Base-by-base conservation (phyloP, 1,140 invertebrate species). In the Drosophila trapezifrons region DNA sequence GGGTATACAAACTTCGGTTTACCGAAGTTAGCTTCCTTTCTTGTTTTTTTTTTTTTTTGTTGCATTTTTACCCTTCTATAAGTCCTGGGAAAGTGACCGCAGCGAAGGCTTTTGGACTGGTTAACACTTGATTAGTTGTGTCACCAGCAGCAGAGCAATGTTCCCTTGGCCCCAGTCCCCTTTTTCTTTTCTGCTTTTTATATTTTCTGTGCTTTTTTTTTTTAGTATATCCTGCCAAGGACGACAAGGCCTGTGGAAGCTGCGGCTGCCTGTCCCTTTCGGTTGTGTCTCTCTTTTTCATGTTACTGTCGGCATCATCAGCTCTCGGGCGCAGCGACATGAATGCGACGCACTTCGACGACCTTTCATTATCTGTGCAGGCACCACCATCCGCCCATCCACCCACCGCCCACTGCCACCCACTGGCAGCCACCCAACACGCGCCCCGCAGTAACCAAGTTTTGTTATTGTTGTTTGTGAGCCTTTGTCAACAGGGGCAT, bases 341-440 rank as follows among this genome's bases (percentile, higher is more conserved):
- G 79, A 62, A 73, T 72, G 76, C 79, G 67, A 85, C 84, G 83
- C 82, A 87, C 85, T 89, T 87, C 69, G 84, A 84, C 84, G 84
- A 89, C 80, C 84, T 87, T 87, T 89, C 77, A 89, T 89, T 87
- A 87, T 87, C 84, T 81, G 38, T 56, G 69, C 40, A 51, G 46
- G 51, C 38, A 22, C 35, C 29, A 6, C 7, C 35, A n/a, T 13
- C 5, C 32, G 10, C 10, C 13, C 46, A 18, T 2, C 10, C 18
- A 27, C 15, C 25, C 10, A 12, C 4, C 40, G 8, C 15, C 10
- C 18, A n/a, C 6, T 29, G 8, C 2, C 29, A 10, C 29, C 29
- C 29, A 32, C 29, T 32, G 29, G 29, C 29, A 32, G 47, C 51
- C 51, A 37, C 51, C 51, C 51, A 54, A 22, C 32, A 54, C 51